Base-by-base conservation (phyloP, 2,888 invertebrate species). In the Caenorhabditis sp. region DNA sequence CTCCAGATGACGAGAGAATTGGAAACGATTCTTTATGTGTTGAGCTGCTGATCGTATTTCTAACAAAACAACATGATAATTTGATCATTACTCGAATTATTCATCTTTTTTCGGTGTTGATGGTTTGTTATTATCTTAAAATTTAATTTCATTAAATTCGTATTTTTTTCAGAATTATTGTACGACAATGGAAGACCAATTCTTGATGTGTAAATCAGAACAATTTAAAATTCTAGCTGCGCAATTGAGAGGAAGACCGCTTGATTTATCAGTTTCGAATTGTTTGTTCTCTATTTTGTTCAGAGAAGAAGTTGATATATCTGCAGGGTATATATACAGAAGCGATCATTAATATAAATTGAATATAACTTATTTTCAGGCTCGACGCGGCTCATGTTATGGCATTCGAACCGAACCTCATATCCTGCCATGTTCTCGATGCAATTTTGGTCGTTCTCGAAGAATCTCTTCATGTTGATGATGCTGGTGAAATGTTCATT, bases 211-310 rank as follows among this genome's bases (percentile, higher is more conserved):
- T 59, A 69, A 52, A 69, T 69, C 62, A 36, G 61, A 43, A 67
- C 70, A 70, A 54, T 38, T 86, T 63, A 62, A 78, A 2, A 72
- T 87, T 54, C 70, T 87, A 25, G 82, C 86, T 12, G 82, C 82
- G 8, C 86, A 88, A 66, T 62, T 87, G 17, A 62, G 76, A 31
- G 70, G 72, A 17, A 66, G 76, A 26, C 72, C 69, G 3, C 64
- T 83, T 8, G 79, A 80, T 31, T 59, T 68, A 49, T 61, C 60
- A 23, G 79, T 84, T 12, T 81, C 81, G 20, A 84, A 86, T 57
- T 76, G 83, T 0, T 59, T 86, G 0, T 87, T 87, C 59, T 83
- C 84, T 3, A 79, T 86, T 31, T 61, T 85, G 26, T 82, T 83
- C 63, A 80, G 83, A 10, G 85, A 85, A 59, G 78, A 81, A 36